Percentiles rank a stretch among this genome's conserved stretches.
These are phyloP conservation scores for Amblyornis subalaris DNA, from an alignment of 2,113 vertebrate genomes.

Conservation along the genomic window DNA sequence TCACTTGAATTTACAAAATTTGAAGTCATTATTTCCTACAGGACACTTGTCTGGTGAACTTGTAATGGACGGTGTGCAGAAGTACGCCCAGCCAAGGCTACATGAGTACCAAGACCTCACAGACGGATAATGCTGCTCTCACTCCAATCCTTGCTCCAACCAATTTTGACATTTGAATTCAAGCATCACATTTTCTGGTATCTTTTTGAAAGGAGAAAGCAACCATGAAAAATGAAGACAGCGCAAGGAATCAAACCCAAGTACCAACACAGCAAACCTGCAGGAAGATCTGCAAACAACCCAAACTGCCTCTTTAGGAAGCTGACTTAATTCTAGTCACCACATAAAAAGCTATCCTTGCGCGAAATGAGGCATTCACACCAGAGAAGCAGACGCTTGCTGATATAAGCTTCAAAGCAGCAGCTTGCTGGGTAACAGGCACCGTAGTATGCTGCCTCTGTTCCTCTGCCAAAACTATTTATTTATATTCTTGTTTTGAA, in stretches of 20 bases:
- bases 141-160: background rate
- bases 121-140: background rate
- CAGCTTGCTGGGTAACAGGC: conserved; percentile 45
- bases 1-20: background rate
- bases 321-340: background rate
- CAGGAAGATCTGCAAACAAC: background rate
- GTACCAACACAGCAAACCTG: background rate
- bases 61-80: background rate
- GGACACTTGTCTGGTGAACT: background rate
- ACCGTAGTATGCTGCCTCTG: conserved; percentile 22
- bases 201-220: background rate
- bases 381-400: conserved; percentile 17
- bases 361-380: conserved; percentile 11
- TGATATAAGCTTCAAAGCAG: conserved; percentile 33
- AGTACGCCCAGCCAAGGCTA: background rate
- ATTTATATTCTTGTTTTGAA: conserved; percentile 56
- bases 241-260: background rate
- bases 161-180: background rate
- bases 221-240: background rate
- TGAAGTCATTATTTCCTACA: background rate
- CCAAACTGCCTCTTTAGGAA: background rate
- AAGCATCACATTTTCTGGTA: background rate
- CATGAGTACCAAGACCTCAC: background rate
- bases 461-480: conserved; percentile 47
- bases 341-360: background rate